Conservation (phyloP, 2,888 invertebrate species). For the Odontomyia ornata region DNA sequence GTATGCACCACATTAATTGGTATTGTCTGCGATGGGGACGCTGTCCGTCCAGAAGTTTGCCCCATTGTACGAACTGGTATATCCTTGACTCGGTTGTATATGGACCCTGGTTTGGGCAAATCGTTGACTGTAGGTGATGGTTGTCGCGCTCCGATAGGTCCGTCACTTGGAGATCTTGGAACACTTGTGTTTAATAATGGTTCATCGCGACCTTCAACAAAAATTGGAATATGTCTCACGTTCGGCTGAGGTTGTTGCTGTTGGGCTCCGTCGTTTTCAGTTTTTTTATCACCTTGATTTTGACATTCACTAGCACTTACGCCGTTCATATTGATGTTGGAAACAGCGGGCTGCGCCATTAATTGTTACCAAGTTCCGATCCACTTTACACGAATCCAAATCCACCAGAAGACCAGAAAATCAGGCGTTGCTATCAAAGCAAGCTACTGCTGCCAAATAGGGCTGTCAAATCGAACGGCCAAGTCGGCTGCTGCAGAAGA, state of each 20-base stretch:
- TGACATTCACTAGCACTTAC: conserved; percentile 34
- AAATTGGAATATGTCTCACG: conserved; percentile 83
- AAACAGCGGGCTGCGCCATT: conserved; percentile 45
- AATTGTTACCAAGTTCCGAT: neutral
- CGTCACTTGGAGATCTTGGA: conserved; percentile 56
- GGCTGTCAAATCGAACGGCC: neutral
- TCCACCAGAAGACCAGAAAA: conserved; percentile 15
- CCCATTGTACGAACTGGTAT: conserved; percentile 49
- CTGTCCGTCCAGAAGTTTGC: conserved; percentile 14
- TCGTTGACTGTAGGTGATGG: conserved; percentile 42
- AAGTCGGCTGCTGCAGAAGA: neutral
- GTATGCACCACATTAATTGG: conserved; percentile 45
- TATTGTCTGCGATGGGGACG: conserved; percentile 47
- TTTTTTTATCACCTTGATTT: conserved; percentile 9
- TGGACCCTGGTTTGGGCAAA: conserved; percentile 47
- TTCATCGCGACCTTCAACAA: conserved; percentile 81
- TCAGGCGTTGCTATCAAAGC: conserved; percentile 25
- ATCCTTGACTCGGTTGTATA: conserved; percentile 52
- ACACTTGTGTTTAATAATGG: conserved; percentile 73
- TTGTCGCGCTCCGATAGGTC: conserved; percentile 51
- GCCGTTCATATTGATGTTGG: conserved; percentile 44
- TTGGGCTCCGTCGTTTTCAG: neutral
- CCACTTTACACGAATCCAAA: conserved; percentile 36
- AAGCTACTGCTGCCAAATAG: neutral
- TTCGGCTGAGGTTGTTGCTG: conserved; percentile 57